These are phyloP conservation scores for Lampris incognitus DNA, from an alignment of 2,113 vertebrate species.

Conservation along the genomic window DNA sequence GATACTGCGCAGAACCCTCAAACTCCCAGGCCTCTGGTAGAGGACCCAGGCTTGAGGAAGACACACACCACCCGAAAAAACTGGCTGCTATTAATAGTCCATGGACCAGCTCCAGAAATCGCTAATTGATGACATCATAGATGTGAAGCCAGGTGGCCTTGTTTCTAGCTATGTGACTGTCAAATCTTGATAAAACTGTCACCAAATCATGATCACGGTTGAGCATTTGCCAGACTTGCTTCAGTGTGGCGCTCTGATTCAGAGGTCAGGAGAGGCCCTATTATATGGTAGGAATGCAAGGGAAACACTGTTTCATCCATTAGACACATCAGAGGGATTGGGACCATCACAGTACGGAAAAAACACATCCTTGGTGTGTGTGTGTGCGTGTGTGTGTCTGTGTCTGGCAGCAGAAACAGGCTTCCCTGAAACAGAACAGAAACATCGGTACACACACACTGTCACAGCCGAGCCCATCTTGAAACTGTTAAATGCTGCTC, in stretches of 20 bases:
- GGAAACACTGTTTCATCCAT: constrained; percentile 47
- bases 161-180: not conserved
- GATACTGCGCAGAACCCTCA: too few species aligned
- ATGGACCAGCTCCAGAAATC: not conserved
- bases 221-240: not conserved
- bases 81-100: not conserved
- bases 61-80: not conserved
- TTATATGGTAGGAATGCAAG: constrained; percentile 12
- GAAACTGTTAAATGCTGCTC: constrained; percentile 50
- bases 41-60: too few species aligned
- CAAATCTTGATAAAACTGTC: constrained; percentile 8
- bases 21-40: too few species aligned
- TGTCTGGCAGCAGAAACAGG: constrained; percentile 7
- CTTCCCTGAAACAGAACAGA: constrained; percentile 23
- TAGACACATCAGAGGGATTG: constrained; percentile 9
- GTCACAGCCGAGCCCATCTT: constrained; percentile 47
- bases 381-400: constrained; percentile 13
- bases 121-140: too few species aligned
- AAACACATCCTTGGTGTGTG: not conserved
- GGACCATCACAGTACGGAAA: not conserved
- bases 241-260: constrained; percentile 29
- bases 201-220: not conserved
- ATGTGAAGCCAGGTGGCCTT: not conserved
- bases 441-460: constrained; percentile 35
- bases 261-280: constrained; percentile 29